Evolutionary conservation across 2,797 vertebrate species (phyloP), one percentile per base, ranked within the genome.

Genomic region (Erithacus rubecula): DNA sequence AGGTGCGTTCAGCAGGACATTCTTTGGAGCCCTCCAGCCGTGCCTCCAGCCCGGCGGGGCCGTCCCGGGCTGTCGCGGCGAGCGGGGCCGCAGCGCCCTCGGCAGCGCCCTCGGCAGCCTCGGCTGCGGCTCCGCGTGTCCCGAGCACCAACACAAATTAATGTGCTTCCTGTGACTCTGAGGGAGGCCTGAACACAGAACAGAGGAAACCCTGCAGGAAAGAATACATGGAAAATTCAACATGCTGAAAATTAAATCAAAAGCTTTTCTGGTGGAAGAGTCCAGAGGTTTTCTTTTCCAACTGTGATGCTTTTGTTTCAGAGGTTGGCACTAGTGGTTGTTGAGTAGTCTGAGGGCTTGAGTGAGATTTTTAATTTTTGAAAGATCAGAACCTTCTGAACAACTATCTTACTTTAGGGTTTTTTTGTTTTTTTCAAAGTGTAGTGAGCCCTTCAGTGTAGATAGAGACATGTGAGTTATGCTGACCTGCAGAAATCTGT

Each of bases 1-100:
- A 1, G 12, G 19, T 1, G 29, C 58, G 3, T 21, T 51, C n/a
- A 1, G 10, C 0, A 1, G 18, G 37, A 18, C 29, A 1, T 11
- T 12, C 4, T 36, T 9, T 6, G 51, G 49, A 36, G 51, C 49
- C 37, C 6, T 4, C 26, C 70, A 16, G 43, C 37, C 3, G 41
- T 23, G 46, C 13, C n/a, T 32, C 24, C 62, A 7, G 41, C 36
- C 15, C 3, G 4, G 51, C 30, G 2, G 6, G 34, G 81, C 46
- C 29, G 53, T 27, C 27, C 26, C 4, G 8, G 4, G 36, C 56
- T 23, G 59, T 19, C 55, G 13, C 3, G 14, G 8, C 39, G n/a
- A 2, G 44, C 1, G 0, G 44, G 58, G 2, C 59, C 3, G 12
- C 63, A 47, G 16, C 20, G 70, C 43, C 14, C 52, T 14, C 53